Evolutionary conservation across 2,797 vertebrate genomes (phyloP), one percentile per base, ranked within the genome.

Genomic region (Acanthopagrus latus): DNA sequence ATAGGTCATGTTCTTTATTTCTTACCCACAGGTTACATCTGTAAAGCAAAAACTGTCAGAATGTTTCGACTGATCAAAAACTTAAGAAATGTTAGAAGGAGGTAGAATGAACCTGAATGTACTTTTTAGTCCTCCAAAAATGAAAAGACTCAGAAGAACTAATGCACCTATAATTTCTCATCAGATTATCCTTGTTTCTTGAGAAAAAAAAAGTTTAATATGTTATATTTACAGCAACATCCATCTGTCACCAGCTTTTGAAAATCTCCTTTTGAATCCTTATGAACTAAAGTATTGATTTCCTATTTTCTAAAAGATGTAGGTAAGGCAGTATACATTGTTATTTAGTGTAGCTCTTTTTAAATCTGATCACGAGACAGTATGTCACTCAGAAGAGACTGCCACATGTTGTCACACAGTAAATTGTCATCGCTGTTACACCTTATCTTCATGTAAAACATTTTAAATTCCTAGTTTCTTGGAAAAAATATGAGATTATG

Each of bases 271-370:
- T 8, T 69, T 17, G 5, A 64, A 76, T 38, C 27, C 1, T 20
- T 18, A 12, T n/a, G 7, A 51, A 23, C 14, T 38, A 62, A 46
- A 48, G 11, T n/a, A 12, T 20, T 9, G 5, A 59, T 50, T 50
- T 57, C 14, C 6, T 66, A 7, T 47, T 74, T 76, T 71, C 43
- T 41, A 43, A 56, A 67, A 68, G 3, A 46, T 60, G 18, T 71
- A 68, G 52, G 38, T 38, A 38, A 38, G 38, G 13, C 56, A 43
- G 46, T 60, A 51, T 62, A 51, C 7, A 16, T 70, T 50, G 23
- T 57, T 63, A 33, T 69, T 64, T 59, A 71, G 57, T 78, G 27
- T 76, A 70, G 27, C 27, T 72, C 43, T 76, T 81, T 38, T 72
- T 55, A 71, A 81, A 46, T 68, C 43, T 17, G n/a, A 52, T 64